A percentile compares a stretch with the other conserved stretches of the same genome.
Evolutionary conservation across 2,797 vertebrate species (phyloP).

Genomic region (Phrynocephalus vlangalii): DNA sequence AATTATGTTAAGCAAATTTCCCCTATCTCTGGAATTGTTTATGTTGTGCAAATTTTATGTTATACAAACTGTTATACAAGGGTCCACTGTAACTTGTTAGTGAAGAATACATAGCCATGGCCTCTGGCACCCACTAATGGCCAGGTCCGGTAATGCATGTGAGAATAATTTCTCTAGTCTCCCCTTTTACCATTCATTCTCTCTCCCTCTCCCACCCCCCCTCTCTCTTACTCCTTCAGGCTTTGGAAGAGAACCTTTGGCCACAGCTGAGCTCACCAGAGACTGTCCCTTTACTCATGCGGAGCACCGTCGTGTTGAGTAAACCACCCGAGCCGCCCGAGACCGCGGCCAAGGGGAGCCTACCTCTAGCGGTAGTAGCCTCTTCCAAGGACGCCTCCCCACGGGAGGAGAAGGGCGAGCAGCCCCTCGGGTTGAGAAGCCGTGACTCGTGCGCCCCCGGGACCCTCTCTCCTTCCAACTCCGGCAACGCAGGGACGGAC

Average conservation of each 20-base stretch:
- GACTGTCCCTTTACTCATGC: constrained; percentile 75
- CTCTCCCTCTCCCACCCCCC: not conserved
- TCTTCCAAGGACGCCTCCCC: constrained; percentile 62
- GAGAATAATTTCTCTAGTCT: too few relatives aligned
- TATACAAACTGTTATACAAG: too few relatives aligned
- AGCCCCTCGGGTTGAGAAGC: constrained; percentile 71
- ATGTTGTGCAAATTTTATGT: too few relatives aligned
- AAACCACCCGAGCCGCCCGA: constrained; percentile 70
- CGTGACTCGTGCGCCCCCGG: constrained; percentile 72
- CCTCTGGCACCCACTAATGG: too few relatives aligned
- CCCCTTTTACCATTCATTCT: too few relatives aligned
- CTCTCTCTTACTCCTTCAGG: constrained; percentile 59
- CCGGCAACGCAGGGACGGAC: constrained; percentile 71
- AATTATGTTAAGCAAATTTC: too few relatives aligned
- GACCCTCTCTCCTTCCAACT: constrained; percentile 75
- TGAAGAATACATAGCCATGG: too few relatives aligned
- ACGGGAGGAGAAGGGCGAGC: constrained; percentile 75
- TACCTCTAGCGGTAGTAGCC: constrained; percentile 47
- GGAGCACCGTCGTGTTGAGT: constrained; percentile 72
- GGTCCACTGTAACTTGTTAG: too few relatives aligned
- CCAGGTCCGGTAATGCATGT: too few relatives aligned
- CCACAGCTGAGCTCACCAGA: constrained; percentile 75
- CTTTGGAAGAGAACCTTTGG: constrained; percentile 79
- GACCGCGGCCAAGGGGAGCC: constrained; percentile 72
- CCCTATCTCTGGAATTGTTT: too few relatives aligned